phyloP scores from a whole-genome alignment of 1,140 invertebrate species.

The Pseudomyrmex sp. region DNA sequence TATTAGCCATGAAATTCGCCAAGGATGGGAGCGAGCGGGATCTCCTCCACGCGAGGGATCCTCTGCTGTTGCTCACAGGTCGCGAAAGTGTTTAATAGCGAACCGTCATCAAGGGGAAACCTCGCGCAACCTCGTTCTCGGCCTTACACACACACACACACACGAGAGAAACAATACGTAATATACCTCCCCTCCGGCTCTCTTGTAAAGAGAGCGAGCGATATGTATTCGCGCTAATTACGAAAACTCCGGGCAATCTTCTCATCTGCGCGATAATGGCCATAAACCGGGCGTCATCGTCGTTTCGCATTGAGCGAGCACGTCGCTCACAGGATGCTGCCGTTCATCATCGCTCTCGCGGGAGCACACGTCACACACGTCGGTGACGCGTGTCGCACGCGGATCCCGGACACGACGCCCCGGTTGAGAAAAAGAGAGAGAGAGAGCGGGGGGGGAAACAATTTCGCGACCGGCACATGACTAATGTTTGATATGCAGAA shows the following conservation, averaged over 20 bases:
- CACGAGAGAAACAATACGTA: slow-evolving; percentile 33
- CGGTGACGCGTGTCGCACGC: slow-evolving; percentile 57
- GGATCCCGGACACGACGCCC: slow-evolving; percentile 61
- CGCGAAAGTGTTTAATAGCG: slow-evolving; percentile 21
- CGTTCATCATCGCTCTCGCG: slow-evolving; percentile 71
- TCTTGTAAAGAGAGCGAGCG: too few species aligned
- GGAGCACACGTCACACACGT: slow-evolving; percentile 57
- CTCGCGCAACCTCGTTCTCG: not conserved
- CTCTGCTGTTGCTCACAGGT: too few species aligned
- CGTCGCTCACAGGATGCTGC: slow-evolving; percentile 73
- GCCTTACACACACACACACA: too few species aligned
- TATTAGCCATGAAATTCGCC: slow-evolving; percentile 24
- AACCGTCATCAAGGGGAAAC: not conserved
- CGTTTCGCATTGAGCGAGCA: slow-evolving; percentile 57
- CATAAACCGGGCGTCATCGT: slow-evolving; percentile 35
- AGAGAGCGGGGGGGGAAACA: slow-evolving; percentile 21
- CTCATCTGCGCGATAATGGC: slow-evolving; percentile 69
- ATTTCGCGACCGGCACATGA: slow-evolving; percentile 35
- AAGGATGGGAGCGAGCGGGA: slow-evolving; percentile 4
- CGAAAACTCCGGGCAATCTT: slow-evolving; percentile 70
- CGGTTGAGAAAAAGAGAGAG: not conserved
- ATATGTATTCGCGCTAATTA: slow-evolving; percentile 58
- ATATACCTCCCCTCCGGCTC: not conserved
- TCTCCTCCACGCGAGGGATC: not conserved
- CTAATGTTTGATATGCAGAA: slow-evolving; percentile 28